Base-by-base conservation (phyloP, 2,113 vertebrate genomes). In the Equus quagga region DNA sequence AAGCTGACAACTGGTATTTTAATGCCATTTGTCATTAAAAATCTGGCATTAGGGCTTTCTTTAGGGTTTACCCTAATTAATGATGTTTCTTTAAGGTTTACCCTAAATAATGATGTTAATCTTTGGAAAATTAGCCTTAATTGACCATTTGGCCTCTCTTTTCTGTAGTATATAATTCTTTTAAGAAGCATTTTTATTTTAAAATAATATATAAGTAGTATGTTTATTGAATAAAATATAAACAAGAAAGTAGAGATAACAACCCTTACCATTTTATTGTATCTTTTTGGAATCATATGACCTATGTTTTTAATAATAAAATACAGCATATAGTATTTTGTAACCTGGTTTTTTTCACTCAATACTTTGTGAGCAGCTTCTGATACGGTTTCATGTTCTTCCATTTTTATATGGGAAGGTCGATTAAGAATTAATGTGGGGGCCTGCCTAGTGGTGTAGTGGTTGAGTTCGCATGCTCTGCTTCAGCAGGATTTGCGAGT, bases 301-400 rank as follows among this genome's bases (percentile, higher is more conserved):
- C 28, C 21, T 91, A 19, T 18, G 8, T 96, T 65, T 95, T 95
- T 88, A 90, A 67, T 75, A 76, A 5, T 89, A 90, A 97, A 89
- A 56, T 41, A 70, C 28, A 56, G 3, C 72, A 36, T 51, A 31
- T 36, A 80, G 28, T 44, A 76, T 23, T 92, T 79, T 51, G 6
- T 86, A 75, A 41, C 24, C 8, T 91, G n/a, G 2, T 23, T 73
- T 95, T 70, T 94, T 90, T 69, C 62, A 41, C 44, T 93, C 96
- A 69, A 28, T 91, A 70, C 64, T 79, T 94, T 88, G 26, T 91
- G 17, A 91, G n/a, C n/a, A 94, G 60, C 14, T 96, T 79, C 81
- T 94, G 65, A 67, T 81, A 51, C 82, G 33, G 44, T 86, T 88
- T 91, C 13, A 10, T 95, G 41, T 72, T 89, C 41, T 92, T 69